Conservation (phyloP, 2,113 vertebrate species). For the Ancistrus triradiatus region DNA sequence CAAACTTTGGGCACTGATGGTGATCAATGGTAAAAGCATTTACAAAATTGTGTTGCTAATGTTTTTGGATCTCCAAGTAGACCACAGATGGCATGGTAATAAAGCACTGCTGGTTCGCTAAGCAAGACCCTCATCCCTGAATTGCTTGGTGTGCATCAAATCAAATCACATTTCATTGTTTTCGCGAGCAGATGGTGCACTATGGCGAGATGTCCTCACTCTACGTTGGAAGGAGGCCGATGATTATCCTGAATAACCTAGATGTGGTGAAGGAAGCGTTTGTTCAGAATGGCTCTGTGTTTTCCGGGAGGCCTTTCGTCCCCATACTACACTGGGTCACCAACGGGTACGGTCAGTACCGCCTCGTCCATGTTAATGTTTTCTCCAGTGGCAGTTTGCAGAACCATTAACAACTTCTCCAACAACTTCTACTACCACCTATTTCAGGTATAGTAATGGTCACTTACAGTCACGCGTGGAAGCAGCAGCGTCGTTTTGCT, state of each 20-base stretch:
- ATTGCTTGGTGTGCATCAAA: no score
- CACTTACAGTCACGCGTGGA: conserved; percentile 37
- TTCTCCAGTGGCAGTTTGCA: no score
- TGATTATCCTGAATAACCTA: conserved; percentile 31
- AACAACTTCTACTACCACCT: no score
- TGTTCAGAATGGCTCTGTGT: conserved; percentile 34
- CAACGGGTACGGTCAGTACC: conserved; percentile 34
- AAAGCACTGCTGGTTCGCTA: no score
- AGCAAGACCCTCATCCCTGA: no score
- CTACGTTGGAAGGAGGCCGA: conserved; percentile 22
- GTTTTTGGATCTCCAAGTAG: no score
- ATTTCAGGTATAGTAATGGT: conserved; percentile 38
- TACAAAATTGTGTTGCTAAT: no score
- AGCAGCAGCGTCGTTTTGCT: conserved; percentile 50
- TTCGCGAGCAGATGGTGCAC: conserved; percentile 6
- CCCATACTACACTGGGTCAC: conserved; percentile 41
- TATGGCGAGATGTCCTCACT: conserved; percentile 38
- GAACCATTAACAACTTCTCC: no score
- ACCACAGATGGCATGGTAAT: no score
- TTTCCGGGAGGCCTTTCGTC: conserved; percentile 31
- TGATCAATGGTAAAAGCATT: no score
- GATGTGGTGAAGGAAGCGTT: conserved; percentile 33
- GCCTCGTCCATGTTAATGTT: background rate
- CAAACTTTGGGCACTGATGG: no score
- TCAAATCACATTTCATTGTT: background rate